phyloP scores from a whole-genome alignment of 2,113 vertebrate species.

The Peromyscus californicus region DNA sequence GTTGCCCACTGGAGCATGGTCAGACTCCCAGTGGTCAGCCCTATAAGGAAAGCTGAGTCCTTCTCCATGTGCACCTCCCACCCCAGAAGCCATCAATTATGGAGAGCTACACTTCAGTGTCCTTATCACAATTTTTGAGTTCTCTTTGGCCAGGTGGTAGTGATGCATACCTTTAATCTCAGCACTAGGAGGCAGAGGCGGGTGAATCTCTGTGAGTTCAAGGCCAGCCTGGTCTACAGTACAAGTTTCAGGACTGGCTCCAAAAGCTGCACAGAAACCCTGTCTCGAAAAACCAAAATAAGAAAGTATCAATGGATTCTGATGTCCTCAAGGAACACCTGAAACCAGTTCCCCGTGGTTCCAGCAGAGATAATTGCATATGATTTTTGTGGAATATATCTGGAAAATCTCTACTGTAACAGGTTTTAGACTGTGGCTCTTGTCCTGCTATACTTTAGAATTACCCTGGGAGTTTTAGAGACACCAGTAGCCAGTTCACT shows the following conservation, averaged over 20 bases:
- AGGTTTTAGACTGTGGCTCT: background rate
- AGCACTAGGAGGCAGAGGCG: background rate
- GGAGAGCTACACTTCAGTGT: background rate
- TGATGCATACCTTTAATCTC: fast-evolving
- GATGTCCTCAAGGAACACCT: background rate
- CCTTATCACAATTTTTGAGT: too few species aligned
- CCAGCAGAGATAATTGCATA: background rate
- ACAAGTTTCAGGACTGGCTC: background rate
- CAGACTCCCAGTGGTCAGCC: background rate
- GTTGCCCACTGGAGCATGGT: background rate
- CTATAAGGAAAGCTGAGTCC: background rate
- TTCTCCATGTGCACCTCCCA: too few species aligned
- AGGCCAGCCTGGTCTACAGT: background rate
- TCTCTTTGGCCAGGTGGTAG: too few species aligned
- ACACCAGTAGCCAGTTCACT: background rate
- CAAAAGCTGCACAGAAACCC: background rate
- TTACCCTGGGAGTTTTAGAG: background rate
- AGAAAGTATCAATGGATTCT: background rate
- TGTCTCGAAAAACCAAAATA: background rate
- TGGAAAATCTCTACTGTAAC: background rate
- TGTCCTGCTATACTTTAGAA: background rate
- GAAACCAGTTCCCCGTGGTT: too few species aligned
- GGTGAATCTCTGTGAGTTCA: background rate
- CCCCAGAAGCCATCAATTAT: background rate
- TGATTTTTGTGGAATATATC: background rate